Conservation (phyloP, 2,113 vertebrate species). For the Grammomys surdaster region DNA sequence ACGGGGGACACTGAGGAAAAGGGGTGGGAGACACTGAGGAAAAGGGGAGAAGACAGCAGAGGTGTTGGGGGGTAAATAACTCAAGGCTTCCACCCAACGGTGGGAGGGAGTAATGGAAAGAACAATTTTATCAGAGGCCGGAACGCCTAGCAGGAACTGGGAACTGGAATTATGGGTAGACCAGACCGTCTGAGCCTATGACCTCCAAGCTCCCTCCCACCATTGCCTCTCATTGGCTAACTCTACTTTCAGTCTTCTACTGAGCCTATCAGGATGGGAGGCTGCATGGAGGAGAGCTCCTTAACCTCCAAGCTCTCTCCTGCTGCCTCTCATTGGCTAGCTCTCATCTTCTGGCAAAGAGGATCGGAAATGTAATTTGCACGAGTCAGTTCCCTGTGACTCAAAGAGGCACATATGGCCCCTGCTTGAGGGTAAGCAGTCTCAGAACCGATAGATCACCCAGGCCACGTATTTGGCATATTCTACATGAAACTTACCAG, state of each 20-base stretch:
- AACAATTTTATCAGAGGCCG: background rate
- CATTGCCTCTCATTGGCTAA: background rate
- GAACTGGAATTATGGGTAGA: background rate
- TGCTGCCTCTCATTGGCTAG: background rate
- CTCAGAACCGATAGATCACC: background rate
- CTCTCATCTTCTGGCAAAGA: background rate
- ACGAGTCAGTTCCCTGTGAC: background rate
- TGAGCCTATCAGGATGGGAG: background rate
- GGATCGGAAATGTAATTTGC: background rate
- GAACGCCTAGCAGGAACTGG: background rate
- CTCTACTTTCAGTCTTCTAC: background rate
- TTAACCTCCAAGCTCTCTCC: background rate
- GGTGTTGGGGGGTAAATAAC: background rate
- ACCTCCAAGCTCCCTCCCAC: background rate
- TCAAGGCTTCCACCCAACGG: background rate
- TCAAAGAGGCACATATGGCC: background rate
- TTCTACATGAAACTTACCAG: background rate
- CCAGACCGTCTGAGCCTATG: no score
- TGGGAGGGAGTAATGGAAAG: background rate
- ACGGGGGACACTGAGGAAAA: background rate
- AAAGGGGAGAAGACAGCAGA: background rate
- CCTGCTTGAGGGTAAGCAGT: background rate
- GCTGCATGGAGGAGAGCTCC: background rate
- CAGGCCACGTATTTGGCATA: background rate
- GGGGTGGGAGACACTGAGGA: background rate